Evolutionary conservation across 1,140 invertebrate species (phyloP).

Genomic region (Steinernema feltiae): DNA sequence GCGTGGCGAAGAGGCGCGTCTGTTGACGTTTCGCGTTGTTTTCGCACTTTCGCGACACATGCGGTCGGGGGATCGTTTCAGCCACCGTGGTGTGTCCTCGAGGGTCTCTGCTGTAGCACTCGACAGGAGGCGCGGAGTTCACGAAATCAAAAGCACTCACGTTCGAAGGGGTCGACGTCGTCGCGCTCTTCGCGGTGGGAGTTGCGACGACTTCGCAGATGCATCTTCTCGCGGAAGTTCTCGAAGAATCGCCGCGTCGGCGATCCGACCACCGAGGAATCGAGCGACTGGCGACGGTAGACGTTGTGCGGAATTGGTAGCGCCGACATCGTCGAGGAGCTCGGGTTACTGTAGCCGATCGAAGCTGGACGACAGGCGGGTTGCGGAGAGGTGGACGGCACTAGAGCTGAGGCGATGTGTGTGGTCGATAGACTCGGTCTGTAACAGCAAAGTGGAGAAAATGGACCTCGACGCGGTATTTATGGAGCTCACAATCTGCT

Average conservation of each 20-base stretch:
- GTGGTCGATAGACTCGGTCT: not conserved
- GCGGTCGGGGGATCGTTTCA: too few relatives aligned
- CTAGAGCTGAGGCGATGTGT: not conserved
- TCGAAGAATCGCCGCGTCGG: not conserved
- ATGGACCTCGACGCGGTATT: too few relatives aligned
- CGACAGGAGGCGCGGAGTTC: not conserved
- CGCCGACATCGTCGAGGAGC: slow-evolving; percentile 10
- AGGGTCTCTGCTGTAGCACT: not conserved
- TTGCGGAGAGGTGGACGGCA: not conserved
- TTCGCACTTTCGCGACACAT: too few relatives aligned
- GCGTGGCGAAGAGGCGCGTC: too few relatives aligned
- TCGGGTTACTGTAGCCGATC: not conserved
- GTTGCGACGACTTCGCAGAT: not conserved
- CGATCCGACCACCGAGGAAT: not conserved
- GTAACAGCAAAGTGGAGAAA: not conserved
- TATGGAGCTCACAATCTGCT: too few relatives aligned
- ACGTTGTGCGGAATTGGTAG: not conserved
- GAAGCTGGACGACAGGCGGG: not conserved
- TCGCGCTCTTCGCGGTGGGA: not conserved
- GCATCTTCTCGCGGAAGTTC: slow-evolving; percentile 4
- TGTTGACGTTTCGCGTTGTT: too few relatives aligned
- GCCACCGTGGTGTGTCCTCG: not conserved
- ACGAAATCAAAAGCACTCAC: not conserved
- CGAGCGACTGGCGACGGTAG: not conserved
- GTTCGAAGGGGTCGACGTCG: not conserved